These are phyloP conservation scores for Calvadosia cruxmelitensis DNA, from an alignment of 30 jellyfish, hydroid and myxozoan genomes.

Conservation along the genomic window DNA sequence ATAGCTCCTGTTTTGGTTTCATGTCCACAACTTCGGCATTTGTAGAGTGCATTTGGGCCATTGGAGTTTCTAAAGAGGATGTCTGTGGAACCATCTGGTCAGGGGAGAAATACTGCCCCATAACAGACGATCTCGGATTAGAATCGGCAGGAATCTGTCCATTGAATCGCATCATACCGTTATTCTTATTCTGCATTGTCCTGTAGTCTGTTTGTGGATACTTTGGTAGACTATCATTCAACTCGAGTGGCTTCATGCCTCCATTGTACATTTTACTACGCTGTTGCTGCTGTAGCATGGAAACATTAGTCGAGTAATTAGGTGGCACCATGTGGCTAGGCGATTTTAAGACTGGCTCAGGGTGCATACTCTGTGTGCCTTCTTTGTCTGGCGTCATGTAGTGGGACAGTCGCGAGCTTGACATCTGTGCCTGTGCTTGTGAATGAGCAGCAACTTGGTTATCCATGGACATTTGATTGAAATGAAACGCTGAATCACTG, in stretches of 20 bases:
- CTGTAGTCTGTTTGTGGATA: neutral
- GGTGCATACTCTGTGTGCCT: constrained; percentile 12
- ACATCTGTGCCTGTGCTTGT: constrained; percentile 41
- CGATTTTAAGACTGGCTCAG: constrained; percentile 25
- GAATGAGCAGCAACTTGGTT: constrained; percentile 13
- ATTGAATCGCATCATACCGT: neutral
- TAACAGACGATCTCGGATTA: neutral
- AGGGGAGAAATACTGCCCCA: neutral
- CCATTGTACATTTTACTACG: constrained; percentile 35
- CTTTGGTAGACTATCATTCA: neutral
- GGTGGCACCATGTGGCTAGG: constrained; percentile 24
- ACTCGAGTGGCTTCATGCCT: constrained; percentile 14
- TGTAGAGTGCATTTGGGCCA: neutral
- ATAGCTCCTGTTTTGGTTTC: neutral
- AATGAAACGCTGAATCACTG: neutral
- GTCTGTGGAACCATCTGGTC: neutral
- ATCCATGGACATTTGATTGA: neutral
- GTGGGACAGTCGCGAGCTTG: constrained; percentile 46
- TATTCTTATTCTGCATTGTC: neutral
- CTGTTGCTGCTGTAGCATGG: constrained; percentile 31
- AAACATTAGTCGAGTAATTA: neutral
- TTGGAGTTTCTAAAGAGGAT: neutral
- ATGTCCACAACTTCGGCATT: neutral
- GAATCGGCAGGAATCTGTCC: neutral
- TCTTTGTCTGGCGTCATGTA: constrained; percentile 37